Conservation (phyloP, 2,113 vertebrate species). For the Heptranchias perlo region DNA sequence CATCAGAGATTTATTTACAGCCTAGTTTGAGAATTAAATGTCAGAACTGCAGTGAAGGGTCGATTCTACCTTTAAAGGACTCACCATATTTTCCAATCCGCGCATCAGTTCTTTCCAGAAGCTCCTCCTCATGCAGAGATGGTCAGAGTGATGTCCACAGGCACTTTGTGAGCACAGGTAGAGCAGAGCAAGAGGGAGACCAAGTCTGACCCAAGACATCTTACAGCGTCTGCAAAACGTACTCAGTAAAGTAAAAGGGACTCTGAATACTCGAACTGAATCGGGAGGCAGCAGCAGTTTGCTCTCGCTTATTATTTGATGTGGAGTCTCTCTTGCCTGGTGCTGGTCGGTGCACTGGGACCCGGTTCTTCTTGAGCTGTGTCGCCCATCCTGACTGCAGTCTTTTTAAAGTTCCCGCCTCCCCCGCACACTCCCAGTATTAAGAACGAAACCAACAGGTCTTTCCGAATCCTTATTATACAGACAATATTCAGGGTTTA, state of each 20-base stretch:
- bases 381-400: background rate
- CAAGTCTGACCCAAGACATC: background rate
- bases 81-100: background rate
- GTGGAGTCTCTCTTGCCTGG: background rate
- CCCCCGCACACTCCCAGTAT: background rate
- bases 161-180: background rate
- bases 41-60: background rate
- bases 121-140: background rate
- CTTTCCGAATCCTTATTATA: background rate
- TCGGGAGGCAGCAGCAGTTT: background rate
- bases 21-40: background rate
- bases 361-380: background rate
- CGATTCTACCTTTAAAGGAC: background rate
- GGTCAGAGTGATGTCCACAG: background rate
- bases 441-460: slow-evolving; percentile 1
- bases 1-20: background rate
- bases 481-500: background rate
- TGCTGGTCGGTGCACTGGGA: background rate
- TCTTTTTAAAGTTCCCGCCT: slow-evolving; percentile 28
- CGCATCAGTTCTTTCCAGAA: background rate
- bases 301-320: background rate
- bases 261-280: too few relatives aligned
- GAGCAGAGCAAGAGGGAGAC: background rate
- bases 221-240: background rate
- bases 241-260: background rate